Evolutionary conservation across 2,888 invertebrate genomes (phyloP), one percentile per base, ranked within the genome.

Genomic region (Nomada ruficornis): DNA sequence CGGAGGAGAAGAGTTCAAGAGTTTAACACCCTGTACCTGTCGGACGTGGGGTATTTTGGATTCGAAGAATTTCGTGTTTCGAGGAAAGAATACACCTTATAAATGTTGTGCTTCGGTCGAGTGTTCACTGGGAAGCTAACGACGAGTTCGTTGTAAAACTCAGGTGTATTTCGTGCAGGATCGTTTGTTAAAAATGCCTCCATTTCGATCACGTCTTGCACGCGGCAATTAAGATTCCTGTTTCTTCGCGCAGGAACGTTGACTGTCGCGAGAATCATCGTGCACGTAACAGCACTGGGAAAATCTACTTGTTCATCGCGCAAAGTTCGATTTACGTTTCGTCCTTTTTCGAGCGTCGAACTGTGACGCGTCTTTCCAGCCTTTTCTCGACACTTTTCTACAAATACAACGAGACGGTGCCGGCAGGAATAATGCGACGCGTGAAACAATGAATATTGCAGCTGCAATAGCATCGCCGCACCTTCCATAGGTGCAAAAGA

Each of bases 1-100:
- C 3, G 26, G 50, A 23, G 18, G 42, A 20, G n/a, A 36, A 72
- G 62, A 36, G 36, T 36, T 36, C 36, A 47, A 47, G 47, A 69
- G 50, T 62, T 29, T 57, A 54, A 68, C 75, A 76, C 47, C 63
- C 69, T 50, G 55, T 70, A 76, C 76, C 76, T 76, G 76, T 26
- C 18, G 15, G 42, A 10, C 5, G 10, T 11, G 18, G 10, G 26
- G 11, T 26, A 4, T 36, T 70, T n/a, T 26, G 9, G 26, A n/a
- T 29, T 70, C 57, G 9, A 9, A 1, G 26, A 52, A 60, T 55
- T 60, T 65, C 11, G 15, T 20, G 36, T 4, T 13, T n/a, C 2
- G 20, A 20, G 36, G 0, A 10, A 20, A 15, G 10, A 10, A 9
- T 13, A 9, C 2, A 2, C 0, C 5, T 36, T 36, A 36, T 7